Evolutionary conservation across 2,113 vertebrate species (phyloP), one percentile per base, ranked within the genome.

Genomic region (Numida meleagris): DNA sequence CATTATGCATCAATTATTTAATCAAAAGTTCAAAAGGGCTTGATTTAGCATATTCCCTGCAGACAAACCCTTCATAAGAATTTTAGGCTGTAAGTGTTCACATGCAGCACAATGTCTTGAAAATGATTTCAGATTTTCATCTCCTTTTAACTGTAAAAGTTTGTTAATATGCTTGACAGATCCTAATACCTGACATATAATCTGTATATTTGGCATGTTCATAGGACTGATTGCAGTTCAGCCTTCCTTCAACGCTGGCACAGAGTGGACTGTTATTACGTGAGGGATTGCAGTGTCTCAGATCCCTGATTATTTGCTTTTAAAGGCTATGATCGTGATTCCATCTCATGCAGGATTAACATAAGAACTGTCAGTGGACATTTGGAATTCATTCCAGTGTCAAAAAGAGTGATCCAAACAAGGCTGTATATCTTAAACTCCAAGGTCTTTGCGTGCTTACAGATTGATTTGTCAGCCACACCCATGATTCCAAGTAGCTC

Each of bases 11-110:
- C 91, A 96, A 91, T 96, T 94, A 96, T 95, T 95, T 96, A 97
- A 97, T 96, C 95, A 96, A 93, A 95, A 95, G 94, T 97, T 96
- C 95, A 95, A 95, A 95, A 97, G 88, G 96, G 82, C 93, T 91
- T 95, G 94, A 94, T 97, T 97, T 95, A 91, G 82, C 93, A 94
- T 93, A 88, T 94, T 97, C 93, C 85, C 94, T 4, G 58, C 79
- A 97, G 93, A 88, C 82, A 83, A 93, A 91, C 95, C 65, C 66
- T 86, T 85, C 88, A 14, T 82, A 65, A 78, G 63, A 43, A 71
- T 79, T 93, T 79, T 61, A 78, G 86, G 81, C 93, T 80, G 40
- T 68, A 81, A 93, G 51, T 78, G 86, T 91, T 97, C 76, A 2
- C 61, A 94, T 57, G 31, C 82, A 72, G 43, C 82, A 94, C 73